A percentile compares a stretch with the other conserved stretches of the same genome.
Evolutionary conservation across 2,888 invertebrate species (phyloP).

Genomic region (Orthosia incerta): DNA sequence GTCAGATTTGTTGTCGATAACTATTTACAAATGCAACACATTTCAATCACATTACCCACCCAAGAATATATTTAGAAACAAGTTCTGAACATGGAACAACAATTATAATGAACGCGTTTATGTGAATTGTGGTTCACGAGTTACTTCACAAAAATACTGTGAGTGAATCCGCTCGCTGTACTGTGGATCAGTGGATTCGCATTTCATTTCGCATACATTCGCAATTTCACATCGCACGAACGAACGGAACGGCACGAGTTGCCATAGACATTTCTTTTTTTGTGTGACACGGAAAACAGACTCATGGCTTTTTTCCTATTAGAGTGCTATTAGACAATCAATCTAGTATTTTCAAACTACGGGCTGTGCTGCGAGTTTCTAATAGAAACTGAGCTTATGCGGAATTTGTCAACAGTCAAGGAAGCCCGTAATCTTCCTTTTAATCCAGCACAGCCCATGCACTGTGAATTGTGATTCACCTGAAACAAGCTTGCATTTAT

Average conservation of each 20-base stretch:
- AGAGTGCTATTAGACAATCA: neutral
- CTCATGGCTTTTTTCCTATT: neutral
- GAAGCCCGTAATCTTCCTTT: no score
- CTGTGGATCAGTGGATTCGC: constrained; percentile 7
- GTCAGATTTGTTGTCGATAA: constrained; percentile 58
- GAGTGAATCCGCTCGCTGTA: constrained; percentile 2
- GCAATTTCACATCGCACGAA: neutral
- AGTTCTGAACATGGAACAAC: constrained; percentile 8
- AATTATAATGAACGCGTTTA: constrained; percentile 5
- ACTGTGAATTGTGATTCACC: no score
- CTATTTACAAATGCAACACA: constrained; percentile 27
- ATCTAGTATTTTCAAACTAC: neutral
- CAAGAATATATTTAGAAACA: neutral
- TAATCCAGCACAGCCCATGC: no score
- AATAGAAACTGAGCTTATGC: neutral
- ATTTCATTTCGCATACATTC: constrained; percentile 1
- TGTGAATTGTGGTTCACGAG: neutral
- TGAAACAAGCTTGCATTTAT: no score
- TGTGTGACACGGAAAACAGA: neutral
- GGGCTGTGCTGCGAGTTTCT: neutral
- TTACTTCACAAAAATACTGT: constrained; percentile 20
- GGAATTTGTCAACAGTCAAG: no score
- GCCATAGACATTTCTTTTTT: constrained; percentile 12
- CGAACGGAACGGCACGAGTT: neutral
- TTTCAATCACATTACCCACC: constrained; percentile 38